Percentiles rank a stretch among this genome's conserved stretches.
These are phyloP conservation scores for Microtus pennsylvanicus DNA, from an alignment of 2,113 vertebrate genomes.

Conservation along the genomic window DNA sequence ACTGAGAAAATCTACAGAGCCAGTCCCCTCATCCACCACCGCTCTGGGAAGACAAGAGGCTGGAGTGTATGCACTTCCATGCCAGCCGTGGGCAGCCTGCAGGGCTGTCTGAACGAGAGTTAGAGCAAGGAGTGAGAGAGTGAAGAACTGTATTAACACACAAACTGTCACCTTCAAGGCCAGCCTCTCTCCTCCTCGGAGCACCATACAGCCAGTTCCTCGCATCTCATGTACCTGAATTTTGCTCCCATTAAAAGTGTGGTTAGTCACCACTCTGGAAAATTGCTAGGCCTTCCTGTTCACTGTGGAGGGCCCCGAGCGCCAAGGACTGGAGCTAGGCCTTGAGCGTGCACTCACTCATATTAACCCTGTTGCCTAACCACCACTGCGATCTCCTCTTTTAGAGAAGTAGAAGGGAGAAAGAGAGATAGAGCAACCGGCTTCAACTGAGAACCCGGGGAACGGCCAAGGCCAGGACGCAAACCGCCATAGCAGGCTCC, in stretches of 20 bases:
- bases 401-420: neutral
- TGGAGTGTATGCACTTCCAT: fast-evolving
- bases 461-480: neutral
- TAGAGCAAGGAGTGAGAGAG: neutral
- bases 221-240: neutral
- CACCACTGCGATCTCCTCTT: neutral
- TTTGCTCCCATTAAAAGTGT: neutral
- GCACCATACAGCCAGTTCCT: neutral
- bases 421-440: neutral
- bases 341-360: neutral
- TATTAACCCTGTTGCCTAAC: neutral
- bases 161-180: neutral
- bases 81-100: neutral
- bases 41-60: neutral
- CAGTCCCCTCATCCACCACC: neutral
- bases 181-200: neutral
- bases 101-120: neutral
- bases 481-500: neutral
- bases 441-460: neutral
- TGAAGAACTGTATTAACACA: neutral
- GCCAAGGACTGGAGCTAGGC: neutral
- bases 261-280: neutral
- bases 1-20: too few relatives aligned
- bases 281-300: neutral
- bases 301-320: neutral